Percentiles rank a stretch among this genome's conserved stretches.
Conservation (phyloP, 1,140 invertebrate genomes). For the Portunus trituberculatus region DNA sequence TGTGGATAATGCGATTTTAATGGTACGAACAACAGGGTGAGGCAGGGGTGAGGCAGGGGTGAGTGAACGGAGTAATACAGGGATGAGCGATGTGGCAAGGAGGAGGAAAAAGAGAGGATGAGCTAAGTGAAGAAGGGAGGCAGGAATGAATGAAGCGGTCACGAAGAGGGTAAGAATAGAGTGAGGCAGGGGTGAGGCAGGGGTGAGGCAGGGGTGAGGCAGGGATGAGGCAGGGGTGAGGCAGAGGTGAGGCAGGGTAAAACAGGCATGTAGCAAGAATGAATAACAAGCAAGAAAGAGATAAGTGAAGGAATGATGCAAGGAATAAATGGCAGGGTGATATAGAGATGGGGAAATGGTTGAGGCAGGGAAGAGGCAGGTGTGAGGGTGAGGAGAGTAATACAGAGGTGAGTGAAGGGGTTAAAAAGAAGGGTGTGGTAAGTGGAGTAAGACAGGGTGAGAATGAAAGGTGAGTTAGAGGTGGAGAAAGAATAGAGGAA, state of each 20-base stretch:
- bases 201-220: not conserved
- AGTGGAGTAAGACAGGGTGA: too few relatives aligned
- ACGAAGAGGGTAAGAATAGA: not conserved
- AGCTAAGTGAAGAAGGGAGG: not conserved
- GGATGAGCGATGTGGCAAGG: not conserved
- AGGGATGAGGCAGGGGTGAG: not conserved
- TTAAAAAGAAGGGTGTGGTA: too few relatives aligned
- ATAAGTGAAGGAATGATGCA: too few relatives aligned
- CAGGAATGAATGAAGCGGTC: not conserved
- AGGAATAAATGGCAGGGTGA: too few relatives aligned
- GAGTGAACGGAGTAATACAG: too few relatives aligned
- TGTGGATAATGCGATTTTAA: conserved; percentile 14
- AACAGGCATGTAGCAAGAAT: too few relatives aligned
- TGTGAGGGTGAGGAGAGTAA: not conserved
- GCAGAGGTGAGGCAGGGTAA: not conserved
- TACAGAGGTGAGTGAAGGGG: too few relatives aligned
- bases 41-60: too few relatives aligned
- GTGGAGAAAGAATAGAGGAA: not conserved
- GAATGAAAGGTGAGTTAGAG: not conserved
- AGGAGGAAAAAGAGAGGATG: not conserved
- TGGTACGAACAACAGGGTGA: not conserved
- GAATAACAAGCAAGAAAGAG: too few relatives aligned
- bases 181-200: not conserved
- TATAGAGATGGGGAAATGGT: not conserved
- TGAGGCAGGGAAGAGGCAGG: not conserved